These are phyloP conservation scores for Phasia obesa DNA, from an alignment of 2,888 invertebrate species.

Conservation along the genomic window DNA sequence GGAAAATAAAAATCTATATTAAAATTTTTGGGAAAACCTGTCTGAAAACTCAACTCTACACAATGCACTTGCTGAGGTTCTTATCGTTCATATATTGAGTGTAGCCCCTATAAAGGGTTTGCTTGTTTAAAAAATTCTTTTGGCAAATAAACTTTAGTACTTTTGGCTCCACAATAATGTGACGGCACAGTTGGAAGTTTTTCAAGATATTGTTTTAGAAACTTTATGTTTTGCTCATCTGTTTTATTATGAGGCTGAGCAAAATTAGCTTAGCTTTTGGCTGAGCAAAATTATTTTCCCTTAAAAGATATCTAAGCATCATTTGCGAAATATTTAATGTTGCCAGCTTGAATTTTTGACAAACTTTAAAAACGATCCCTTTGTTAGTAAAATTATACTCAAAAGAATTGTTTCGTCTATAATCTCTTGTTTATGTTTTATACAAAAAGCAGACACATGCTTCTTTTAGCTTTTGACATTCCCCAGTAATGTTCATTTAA, in stretches of 20 bases:
- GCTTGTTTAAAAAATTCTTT: conserved; percentile 24
- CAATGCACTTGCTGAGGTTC: conserved; percentile 43
- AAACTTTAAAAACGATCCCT: too few species aligned
- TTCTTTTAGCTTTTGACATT: conserved; percentile 36
- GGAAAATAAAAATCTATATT: too few species aligned
- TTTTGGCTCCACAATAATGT: conserved; percentile 33
- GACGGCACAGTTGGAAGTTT: too few species aligned
- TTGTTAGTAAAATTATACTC: conserved; percentile 42
- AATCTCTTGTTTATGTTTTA: conserved; percentile 41
- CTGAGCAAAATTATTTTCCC: conserved; percentile 45
- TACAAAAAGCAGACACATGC: conserved; percentile 42
- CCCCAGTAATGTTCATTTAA: conserved; percentile 51
- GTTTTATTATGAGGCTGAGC: conserved; percentile 35
- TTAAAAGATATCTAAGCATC: conserved; percentile 30
- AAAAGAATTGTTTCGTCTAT: conserved; percentile 4
- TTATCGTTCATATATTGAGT: conserved; percentile 44
- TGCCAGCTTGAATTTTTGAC: conserved; percentile 45
- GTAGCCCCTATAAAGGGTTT: conserved; percentile 40
- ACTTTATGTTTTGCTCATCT: conserved; percentile 13
- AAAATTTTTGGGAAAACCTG: background rate
- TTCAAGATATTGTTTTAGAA: conserved; percentile 32
- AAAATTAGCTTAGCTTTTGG: too few species aligned
- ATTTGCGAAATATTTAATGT: conserved; percentile 44
- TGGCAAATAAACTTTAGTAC: conserved; percentile 31
- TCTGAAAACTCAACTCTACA: conserved; percentile 40